phyloP scores from a whole-genome alignment of 2,888 invertebrate genomes.

The Orchestes rusci region DNA sequence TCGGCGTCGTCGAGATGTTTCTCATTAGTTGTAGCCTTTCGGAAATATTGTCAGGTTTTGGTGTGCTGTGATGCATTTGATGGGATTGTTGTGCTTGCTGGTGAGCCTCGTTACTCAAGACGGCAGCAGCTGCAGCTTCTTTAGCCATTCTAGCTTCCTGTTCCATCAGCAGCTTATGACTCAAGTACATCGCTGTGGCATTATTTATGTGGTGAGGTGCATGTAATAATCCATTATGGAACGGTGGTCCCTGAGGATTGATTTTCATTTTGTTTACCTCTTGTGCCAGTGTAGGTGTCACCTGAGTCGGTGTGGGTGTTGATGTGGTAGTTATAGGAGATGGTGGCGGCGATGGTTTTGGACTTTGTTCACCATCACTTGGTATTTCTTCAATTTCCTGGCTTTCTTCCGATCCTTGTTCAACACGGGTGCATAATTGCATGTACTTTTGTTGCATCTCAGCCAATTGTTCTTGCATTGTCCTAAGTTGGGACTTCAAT shows the following conservation, averaged over 20 bases:
- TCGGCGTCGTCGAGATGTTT: conserved; percentile 56
- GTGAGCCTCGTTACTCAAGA: conserved; percentile 49
- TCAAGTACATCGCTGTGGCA: conserved; percentile 63
- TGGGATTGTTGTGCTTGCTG: conserved; percentile 40
- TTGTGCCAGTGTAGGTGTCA: conserved; percentile 33
- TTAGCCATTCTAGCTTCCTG: conserved; percentile 69
- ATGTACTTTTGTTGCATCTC: conserved; percentile 89
- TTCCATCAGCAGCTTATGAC: conserved; percentile 72
- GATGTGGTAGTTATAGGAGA: conserved; percentile 49
- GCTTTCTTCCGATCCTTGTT: conserved; percentile 69
- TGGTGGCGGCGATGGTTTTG: conserved; percentile 47
- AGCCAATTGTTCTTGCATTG: conserved; percentile 83
- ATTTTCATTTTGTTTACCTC: conserved; percentile 44
- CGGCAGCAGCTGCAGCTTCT: conserved; percentile 52
- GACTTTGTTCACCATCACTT: conserved; percentile 60
- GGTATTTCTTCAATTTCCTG: conserved; percentile 67
- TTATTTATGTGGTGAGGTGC: conserved; percentile 46
- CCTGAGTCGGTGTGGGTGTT: conserved; percentile 42
- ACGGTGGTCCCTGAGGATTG: conserved; percentile 44
- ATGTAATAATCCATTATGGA: conserved; percentile 43
- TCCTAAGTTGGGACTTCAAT: conserved; percentile 75
- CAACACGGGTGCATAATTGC: conserved; percentile 79
- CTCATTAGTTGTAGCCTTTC: conserved; percentile 73
- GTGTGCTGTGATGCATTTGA: conserved; percentile 35
- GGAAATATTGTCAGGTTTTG: conserved; percentile 60